These are phyloP conservation scores for Mylabris phalerata DNA, from an alignment of 1,140 invertebrate genomes.

Conservation along the genomic window DNA sequence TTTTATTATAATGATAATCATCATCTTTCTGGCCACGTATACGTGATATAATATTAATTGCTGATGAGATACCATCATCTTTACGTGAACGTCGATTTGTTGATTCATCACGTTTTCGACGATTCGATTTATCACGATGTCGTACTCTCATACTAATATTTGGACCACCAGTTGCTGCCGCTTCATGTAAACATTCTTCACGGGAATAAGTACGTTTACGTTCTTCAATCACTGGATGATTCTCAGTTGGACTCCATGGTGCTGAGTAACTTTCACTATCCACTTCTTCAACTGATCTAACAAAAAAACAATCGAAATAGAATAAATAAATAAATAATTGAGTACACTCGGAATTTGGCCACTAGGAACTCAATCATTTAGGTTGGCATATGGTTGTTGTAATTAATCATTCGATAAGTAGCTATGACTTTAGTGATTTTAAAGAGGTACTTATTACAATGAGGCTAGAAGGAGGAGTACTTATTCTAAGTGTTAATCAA, in stretches of 20 bases:
- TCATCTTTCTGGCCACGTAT: conserved; percentile 34
- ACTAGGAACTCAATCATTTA: neutral
- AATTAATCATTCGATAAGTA: no score
- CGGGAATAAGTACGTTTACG: conserved; percentile 55
- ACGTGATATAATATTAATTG: conserved; percentile 48
- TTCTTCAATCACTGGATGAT: conserved; percentile 22
- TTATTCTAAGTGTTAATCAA: no score
- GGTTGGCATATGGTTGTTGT: no score
- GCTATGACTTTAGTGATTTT: no score
- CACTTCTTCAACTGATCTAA: conserved; percentile 33
- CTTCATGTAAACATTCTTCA: conserved; percentile 66
- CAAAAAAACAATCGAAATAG: neutral
- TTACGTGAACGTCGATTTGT: conserved; percentile 19
- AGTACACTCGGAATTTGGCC: neutral
- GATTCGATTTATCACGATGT: conserved; percentile 38
- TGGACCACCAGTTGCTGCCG: conserved; percentile 57
- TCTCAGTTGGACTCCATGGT: conserved; percentile 37
- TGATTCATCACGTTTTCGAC: conserved; percentile 43
- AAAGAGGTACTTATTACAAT: no score
- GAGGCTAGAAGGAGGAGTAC: no score
- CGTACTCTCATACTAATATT: conserved; percentile 44
- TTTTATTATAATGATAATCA: conserved; percentile 24
- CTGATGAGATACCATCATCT: conserved; percentile 38
- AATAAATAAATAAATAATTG: neutral
- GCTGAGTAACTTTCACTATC: conserved; percentile 37